Conservation (phyloP, 2,797 vertebrate genomes). For the Poecilia picta region DNA sequence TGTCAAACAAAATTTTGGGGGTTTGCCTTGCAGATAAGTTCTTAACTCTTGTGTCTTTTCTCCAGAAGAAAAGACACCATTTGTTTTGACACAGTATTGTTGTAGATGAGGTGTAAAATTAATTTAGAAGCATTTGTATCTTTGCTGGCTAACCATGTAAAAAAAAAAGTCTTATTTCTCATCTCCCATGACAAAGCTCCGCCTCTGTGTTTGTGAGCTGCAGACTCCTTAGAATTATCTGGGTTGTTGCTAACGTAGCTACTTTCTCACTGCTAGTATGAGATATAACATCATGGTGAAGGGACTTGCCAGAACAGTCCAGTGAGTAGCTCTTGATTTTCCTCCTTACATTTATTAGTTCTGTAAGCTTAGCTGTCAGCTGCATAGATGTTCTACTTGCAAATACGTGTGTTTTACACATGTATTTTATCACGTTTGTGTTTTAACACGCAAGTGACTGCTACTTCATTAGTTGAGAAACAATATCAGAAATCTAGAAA, state of each 20-base stretch:
- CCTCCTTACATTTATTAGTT: background rate
- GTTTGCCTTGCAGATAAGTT: background rate
- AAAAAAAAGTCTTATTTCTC: background rate
- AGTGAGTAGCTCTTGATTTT: background rate
- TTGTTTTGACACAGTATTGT: background rate
- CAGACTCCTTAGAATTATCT: background rate
- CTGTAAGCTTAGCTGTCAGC: background rate
- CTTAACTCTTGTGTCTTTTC: background rate
- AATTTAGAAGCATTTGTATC: background rate
- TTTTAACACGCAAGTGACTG: background rate
- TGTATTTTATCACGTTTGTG: too few relatives aligned
- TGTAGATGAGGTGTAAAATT: background rate
- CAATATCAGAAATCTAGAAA: background rate
- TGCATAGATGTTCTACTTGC: background rate
- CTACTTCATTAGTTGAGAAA: background rate
- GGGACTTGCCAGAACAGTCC: background rate
- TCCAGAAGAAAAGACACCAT: background rate
- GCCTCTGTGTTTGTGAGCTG: background rate
- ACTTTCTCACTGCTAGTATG: background rate
- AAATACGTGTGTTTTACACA: background rate
- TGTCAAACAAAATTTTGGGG: background rate
- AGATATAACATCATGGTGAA: constrained; percentile 6
- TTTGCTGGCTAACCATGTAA: background rate
- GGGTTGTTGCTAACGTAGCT: background rate
- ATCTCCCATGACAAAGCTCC: background rate